Evolutionary conservation across 1,140 invertebrate genomes (phyloP), one percentile per base, ranked within the genome.

Genomic region (Drosophila ohnishii): DNA sequence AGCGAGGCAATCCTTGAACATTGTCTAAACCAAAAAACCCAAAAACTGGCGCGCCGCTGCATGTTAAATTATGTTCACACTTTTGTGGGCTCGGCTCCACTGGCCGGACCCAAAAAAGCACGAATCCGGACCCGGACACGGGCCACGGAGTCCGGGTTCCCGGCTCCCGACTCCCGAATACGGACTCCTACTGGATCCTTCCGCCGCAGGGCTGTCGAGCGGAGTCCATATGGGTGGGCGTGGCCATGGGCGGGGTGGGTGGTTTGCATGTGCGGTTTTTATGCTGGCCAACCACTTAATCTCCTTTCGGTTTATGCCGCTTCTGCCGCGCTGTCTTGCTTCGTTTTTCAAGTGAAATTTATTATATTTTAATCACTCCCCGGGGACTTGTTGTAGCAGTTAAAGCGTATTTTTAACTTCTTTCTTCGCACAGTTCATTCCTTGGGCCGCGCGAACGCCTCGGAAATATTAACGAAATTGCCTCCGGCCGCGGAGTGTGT

Each of bases 351-450:
- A 88, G 67, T 88, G 75, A 88, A 88, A 88, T 88, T 88, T 88
- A 88, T 88, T 88, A 80, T 88, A 88, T 88, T 88, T 88, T 88
- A 88, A 88, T 88, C 84, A 88, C 84, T 88, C 84, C 84, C 84
- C 85, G 70, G 73, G 80, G 84, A 76, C 79, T 83, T 88, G 74
- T 87, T 87, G 84, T 72, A 65, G 78, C 84, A 74, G 65, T 80
- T 88, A 87, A 87, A 88, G 67, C 74, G 65, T 78, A 80, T 77
- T 88, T 88, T 83, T 78, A 53, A 69, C 50, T 61, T 70, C 35
- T 58, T 65, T 65, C 32, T 16, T 39, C 59, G 51, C 42, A 16
- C 53, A 58, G 51, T 62, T 57, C 34, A 57, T 30, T 53, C 32
- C 50, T 35, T 28, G 55, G 44, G 28, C 11, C 22, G 35, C 37